Evolutionary conservation across 2,797 vertebrate species (phyloP).

Genomic region (Huso huso): DNA sequence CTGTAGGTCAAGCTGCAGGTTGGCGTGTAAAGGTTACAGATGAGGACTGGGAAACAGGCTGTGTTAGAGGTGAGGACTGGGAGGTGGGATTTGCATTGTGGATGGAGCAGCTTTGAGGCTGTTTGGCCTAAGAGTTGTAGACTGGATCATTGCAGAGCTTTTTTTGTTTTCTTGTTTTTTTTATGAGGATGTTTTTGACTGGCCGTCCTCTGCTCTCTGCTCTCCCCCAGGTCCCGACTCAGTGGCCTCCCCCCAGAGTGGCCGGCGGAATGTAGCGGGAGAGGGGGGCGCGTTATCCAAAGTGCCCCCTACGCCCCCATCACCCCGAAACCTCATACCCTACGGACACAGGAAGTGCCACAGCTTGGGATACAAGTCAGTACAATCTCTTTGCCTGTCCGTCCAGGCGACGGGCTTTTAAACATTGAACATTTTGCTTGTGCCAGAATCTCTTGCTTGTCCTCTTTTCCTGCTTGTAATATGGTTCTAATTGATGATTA

Average conservation of each 20-base stretch:
- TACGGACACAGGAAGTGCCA: slow-evolving; percentile 96
- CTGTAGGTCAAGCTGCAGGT: no score
- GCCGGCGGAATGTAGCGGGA: slow-evolving; percentile 63
- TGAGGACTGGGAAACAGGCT: no score
- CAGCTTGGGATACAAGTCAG: slow-evolving; percentile 96
- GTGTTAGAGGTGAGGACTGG: no score
- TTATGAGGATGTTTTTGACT: no score
- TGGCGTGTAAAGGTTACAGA: no score
- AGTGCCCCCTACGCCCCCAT: slow-evolving; percentile 80
- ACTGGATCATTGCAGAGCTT: background rate
- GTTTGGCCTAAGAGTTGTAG: slow-evolving; percentile 24
- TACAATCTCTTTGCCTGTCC: slow-evolving; percentile 13
- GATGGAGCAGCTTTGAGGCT: no score
- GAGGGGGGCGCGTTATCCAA: slow-evolving; percentile 66
- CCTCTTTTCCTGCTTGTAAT: no score
- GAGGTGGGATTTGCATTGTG: no score
- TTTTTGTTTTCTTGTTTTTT: background rate
- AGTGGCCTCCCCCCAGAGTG: slow-evolving; percentile 78
- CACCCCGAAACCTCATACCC: slow-evolving; percentile 83
- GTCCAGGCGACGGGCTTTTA: no score
- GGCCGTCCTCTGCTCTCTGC: background rate
- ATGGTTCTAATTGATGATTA: no score
- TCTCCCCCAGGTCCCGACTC: slow-evolving; percentile 71
- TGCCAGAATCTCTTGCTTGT: no score
- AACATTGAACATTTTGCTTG: no score